Base-by-base conservation (phyloP, 92 coral and sea anemone species). In the Pocillopora grandis region DNA sequence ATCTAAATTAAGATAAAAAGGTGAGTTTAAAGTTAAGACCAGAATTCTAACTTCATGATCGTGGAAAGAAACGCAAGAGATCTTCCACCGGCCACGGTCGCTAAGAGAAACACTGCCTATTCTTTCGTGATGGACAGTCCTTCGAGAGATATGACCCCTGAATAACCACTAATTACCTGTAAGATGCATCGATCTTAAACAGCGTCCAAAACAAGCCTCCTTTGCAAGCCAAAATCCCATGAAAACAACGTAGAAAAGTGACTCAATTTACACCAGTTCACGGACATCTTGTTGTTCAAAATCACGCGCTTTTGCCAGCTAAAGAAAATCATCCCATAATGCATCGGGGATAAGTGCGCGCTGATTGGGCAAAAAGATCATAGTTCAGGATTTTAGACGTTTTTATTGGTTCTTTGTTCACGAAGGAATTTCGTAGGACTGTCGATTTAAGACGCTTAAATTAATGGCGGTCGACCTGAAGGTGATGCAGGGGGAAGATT, bases 291-390 rank as follows among this genome's bases (percentile, higher is more conserved):
- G 92, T 97, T 97, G 99, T 96, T 96, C 96, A 96, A 97, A 97
- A 94, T 96, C 99, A 97, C 99, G 99, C 99, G 99, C 99, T 97
- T 97, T 92, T 91, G 90, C 93, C 90, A 92, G 92, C 95, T 90
- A 88, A 94, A 95, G 90, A 91, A 90, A 90, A 92, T 90, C 92
- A 85, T 90, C 94, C 95, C 99, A 93, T 84, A 95, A 94, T 93
- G 99, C 95, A 90, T 80, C 69, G 72, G 78, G 57, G 63, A 61
- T 14, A 60, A 72, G 78, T 48, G 55, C 20, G 23, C 62, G 59
- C 67, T 91, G 93, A 94, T 94, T 94, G 98, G 98, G 64, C 77
- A 21, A 61, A 20, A 37, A 12, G 58, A 89, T 90, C 88, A 84
- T 48, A 67, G 80, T 2, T 17, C 31, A 4, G 55, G 48, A 65